Evolutionary conservation across 2,113 vertebrate species (phyloP).

Genomic region (Rhynchomys soricoides): DNA sequence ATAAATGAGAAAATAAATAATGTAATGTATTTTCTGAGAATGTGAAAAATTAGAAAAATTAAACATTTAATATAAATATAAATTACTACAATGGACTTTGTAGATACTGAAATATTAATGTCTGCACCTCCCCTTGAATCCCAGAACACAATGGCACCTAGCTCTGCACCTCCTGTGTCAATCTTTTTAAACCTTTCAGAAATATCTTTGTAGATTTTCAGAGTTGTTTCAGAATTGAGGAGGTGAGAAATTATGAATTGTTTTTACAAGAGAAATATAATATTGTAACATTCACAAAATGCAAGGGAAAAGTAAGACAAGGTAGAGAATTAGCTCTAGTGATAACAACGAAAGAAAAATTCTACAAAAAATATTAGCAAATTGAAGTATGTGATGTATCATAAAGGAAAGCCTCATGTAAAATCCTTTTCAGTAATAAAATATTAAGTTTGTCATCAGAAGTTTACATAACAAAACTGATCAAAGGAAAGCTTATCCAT

Average conservation of each 20-base stretch:
- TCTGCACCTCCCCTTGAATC: background rate
- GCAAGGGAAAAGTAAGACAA: background rate
- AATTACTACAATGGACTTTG: background rate
- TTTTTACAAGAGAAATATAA: background rate
- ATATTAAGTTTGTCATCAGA: background rate
- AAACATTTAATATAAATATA: background rate
- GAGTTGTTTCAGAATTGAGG: background rate
- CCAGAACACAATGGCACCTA: rapidly evolving
- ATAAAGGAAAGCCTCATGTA: background rate
- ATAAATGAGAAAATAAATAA: background rate
- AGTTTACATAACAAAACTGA: background rate
- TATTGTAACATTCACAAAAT: background rate
- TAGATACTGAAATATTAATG: background rate
- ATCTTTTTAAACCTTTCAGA: background rate
- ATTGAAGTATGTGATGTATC: background rate
- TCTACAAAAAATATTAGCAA: background rate
- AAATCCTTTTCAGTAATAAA: background rate
- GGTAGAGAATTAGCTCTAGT: background rate
- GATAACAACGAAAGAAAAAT: background rate
- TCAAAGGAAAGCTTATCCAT: background rate
- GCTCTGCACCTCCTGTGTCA: rapidly evolving
- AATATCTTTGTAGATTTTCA: background rate
- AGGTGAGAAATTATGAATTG: background rate
- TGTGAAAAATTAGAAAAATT: background rate
- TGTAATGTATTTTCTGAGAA: background rate